These are phyloP conservation scores for Zoanthus sociatus DNA, from an alignment of 92 coral and sea anemone species.

Conservation along the genomic window DNA sequence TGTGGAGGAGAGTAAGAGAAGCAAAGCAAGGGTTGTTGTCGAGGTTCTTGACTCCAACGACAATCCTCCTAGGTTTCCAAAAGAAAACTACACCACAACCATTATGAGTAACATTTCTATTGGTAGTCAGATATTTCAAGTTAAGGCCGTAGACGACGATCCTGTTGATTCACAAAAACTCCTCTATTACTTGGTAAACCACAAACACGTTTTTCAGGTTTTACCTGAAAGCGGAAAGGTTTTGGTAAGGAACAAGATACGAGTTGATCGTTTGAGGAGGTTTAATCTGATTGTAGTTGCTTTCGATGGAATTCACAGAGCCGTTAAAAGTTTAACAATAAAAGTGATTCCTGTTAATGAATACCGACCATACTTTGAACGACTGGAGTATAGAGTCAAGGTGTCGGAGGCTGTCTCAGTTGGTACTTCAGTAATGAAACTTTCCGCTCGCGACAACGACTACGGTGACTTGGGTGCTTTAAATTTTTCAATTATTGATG, in stretches of 20 bases:
- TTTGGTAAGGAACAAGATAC: constrained; percentile 66
- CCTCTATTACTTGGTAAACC: constrained; percentile 60
- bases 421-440: constrained; percentile 75
- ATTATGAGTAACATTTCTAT: constrained; percentile 73
- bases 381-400: constrained; percentile 65
- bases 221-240: constrained; percentile 74
- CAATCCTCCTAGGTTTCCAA: constrained; percentile 72
- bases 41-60: constrained; percentile 77
- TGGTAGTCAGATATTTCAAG: constrained; percentile 71
- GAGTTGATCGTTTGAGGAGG: constrained; percentile 60
- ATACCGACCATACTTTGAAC: constrained; percentile 74
- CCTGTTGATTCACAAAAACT: constrained; percentile 69
- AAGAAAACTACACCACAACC: constrained; percentile 54
- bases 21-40: constrained; percentile 54
- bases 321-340: constrained; percentile 49
- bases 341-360: constrained; percentile 76
- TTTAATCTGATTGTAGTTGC: constrained; percentile 75
- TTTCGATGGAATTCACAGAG: constrained; percentile 66
- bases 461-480: constrained; percentile 69
- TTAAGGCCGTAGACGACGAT: constrained; percentile 75
- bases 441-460: constrained; percentile 76
- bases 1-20: constrained; percentile 74
- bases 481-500: constrained; percentile 67
- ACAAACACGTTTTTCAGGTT: constrained; percentile 69
- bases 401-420: constrained; percentile 84